phyloP scores from a whole-genome alignment of 2,113 vertebrate species.

The Trochalopteron elliotii region DNA sequence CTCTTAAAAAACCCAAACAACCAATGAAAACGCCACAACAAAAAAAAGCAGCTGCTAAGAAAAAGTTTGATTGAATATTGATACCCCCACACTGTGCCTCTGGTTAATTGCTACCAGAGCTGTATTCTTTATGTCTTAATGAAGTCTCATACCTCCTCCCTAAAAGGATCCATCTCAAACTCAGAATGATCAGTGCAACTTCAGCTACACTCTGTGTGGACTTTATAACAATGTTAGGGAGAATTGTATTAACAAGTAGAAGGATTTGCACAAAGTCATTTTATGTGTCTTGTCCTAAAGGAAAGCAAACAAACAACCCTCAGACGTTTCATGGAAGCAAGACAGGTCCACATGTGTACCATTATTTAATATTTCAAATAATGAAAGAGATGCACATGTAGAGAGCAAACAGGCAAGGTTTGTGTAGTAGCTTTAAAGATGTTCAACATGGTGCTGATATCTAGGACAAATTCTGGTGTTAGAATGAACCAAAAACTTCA shows the following conservation, averaged over 20 bases:
- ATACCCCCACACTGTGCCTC: no score
- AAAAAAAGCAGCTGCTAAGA: background rate
- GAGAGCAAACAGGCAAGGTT: background rate
- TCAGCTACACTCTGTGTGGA: background rate
- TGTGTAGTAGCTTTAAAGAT: background rate
- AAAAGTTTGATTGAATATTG: background rate
- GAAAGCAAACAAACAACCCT: background rate
- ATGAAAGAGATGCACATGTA: rapidly evolving
- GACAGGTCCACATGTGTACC: background rate
- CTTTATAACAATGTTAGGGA: background rate
- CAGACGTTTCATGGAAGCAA: background rate
- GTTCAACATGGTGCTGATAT: background rate
- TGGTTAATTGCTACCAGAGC: background rate
- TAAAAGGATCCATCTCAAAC: background rate
- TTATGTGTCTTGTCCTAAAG: background rate
- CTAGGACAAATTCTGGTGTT: background rate
- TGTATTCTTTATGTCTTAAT: background rate
- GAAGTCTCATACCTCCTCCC: background rate
- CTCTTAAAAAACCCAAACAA: background rate
- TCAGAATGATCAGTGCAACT: background rate
- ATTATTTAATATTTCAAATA: background rate
- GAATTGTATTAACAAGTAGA: background rate
- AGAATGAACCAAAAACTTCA: background rate
- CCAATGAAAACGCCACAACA: background rate
- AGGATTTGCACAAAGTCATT: background rate